Evolutionary conservation across 2,888 invertebrate species (phyloP), one percentile per base, ranked within the genome.

Genomic region (Torymus texanus): DNA sequence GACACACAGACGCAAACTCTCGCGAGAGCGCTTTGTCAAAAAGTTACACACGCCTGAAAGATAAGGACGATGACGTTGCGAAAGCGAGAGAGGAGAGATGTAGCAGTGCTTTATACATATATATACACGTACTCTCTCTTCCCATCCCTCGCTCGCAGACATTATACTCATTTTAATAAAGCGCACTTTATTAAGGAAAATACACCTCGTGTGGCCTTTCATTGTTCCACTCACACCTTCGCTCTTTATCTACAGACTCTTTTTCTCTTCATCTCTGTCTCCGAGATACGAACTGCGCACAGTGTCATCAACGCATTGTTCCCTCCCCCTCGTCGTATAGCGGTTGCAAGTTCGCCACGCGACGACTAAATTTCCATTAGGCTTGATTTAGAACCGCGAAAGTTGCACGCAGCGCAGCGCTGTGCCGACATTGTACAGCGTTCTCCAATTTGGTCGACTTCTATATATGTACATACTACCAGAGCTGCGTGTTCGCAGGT

Each of bases 331-430:
- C 11, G 14, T 2, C 16, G 66, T 58, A 18, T 41, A 10, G 53
- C 67, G 29, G 21, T 21, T 12, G 63, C 53, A 79, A 81, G 74
- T 79, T 81, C 77, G 63, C 79, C 73, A 11, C 71, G 65, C 78
- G 58, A 72, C 79, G 76, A 79, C 81, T 81, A 81, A 81, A 81
- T 81, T 81, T 79, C 79, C 76, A 79, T 81, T 81, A 81, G 76
- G 70, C 76, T 76, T 81, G 81, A 81, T 81, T 79, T 79, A 77
- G 74, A 59, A 75, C 18, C 10, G 11, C 71, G 55, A 55, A 63
- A 62, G 61, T 67, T 70, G 55, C n/a, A 24, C 56, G 24, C 59
- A 14, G 16, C 51, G 11, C 12, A n/a, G 50, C 13, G 62, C 11
- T 0, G 18, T 59, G 65, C 13, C 16, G 62, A 59, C 59, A 65